These are phyloP conservation scores for Microplitis deprimator DNA, from an alignment of 2,888 invertebrate species.

Conservation along the genomic window DNA sequence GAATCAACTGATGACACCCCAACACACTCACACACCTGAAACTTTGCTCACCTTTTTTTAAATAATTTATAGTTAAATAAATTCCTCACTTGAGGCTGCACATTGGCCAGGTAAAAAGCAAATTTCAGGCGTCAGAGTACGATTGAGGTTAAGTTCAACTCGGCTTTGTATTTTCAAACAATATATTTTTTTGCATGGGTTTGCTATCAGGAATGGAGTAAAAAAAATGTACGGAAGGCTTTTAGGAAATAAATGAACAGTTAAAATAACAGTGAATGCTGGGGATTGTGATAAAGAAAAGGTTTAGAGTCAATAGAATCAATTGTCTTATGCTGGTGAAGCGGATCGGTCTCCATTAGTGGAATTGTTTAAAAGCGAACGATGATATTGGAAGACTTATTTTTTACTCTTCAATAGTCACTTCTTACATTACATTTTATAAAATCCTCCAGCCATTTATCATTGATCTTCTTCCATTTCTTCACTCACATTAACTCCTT, in stretches of 20 bases:
- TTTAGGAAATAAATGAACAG: slow-evolving; percentile 13
- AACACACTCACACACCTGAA: slow-evolving; percentile 70
- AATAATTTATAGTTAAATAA: slow-evolving; percentile 53
- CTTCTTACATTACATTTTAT: slow-evolving; percentile 16
- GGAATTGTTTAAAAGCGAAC: slow-evolving; percentile 45
- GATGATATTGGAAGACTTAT: slow-evolving; percentile 16
- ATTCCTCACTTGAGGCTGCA: slow-evolving; percentile 55
- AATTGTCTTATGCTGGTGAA: slow-evolving; percentile 52
- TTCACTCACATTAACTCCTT: slow-evolving; percentile 22
- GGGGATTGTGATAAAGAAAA: slow-evolving; percentile 1
- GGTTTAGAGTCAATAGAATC: slow-evolving; percentile 42
- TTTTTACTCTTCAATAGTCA: slow-evolving; percentile 18
- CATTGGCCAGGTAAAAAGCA: slow-evolving; percentile 68
- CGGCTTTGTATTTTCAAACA: neutral
- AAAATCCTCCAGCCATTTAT: slow-evolving; percentile 17
- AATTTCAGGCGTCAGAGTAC: slow-evolving; percentile 70
- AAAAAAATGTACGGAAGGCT: neutral
- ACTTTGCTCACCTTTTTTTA: slow-evolving; percentile 69
- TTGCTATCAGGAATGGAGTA: neutral
- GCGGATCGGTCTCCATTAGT: slow-evolving; percentile 54
- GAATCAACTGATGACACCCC: slow-evolving; percentile 48
- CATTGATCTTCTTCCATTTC: slow-evolving; percentile 20
- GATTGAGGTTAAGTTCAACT: slow-evolving; percentile 52
- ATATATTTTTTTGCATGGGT: neutral
- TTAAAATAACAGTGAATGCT: neutral